phyloP scores from a whole-genome alignment of 2,888 invertebrate species.

The Scaptomyza tumidula region DNA sequence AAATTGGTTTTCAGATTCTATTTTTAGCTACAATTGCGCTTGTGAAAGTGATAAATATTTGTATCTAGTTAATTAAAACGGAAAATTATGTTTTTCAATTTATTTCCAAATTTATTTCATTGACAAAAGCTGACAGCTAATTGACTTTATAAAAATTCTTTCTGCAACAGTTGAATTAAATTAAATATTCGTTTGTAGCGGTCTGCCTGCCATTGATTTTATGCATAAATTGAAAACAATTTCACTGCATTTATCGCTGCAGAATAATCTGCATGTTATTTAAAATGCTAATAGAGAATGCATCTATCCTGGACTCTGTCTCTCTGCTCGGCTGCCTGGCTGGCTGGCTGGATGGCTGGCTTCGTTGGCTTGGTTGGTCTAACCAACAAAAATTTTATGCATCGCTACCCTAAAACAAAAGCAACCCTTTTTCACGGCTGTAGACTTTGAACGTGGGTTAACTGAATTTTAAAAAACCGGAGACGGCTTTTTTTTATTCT shows the following conservation, averaged over 20 bases:
- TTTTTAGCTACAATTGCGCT: too few species aligned
- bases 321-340: slow-evolving; percentile 62
- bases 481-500: slow-evolving; percentile 31
- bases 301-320: slow-evolving; percentile 36
- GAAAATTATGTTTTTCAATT: neutral
- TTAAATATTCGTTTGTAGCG: slow-evolving; percentile 20
- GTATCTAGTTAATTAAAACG: neutral
- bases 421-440: slow-evolving; percentile 50
- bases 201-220: slow-evolving; percentile 1
- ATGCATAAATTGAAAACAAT: slow-evolving; percentile 39
- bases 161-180: slow-evolving; percentile 12
- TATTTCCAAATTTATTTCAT: neutral
- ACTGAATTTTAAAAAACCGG: slow-evolving; percentile 46
- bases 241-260: slow-evolving; percentile 38
- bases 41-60: neutral
- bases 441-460: slow-evolving; percentile 36
- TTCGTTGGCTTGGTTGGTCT: slow-evolving; percentile 27
- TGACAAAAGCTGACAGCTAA: slow-evolving; percentile 5
- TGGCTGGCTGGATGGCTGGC: too few species aligned
- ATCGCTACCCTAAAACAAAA: slow-evolving; percentile 66
- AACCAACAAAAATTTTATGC: slow-evolving; percentile 68
- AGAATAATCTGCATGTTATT: slow-evolving; percentile 48
- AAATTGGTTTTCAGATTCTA: neutral
- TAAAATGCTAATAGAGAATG: slow-evolving; percentile 18
- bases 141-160: neutral